Base-by-base conservation (phyloP, 2,888 invertebrate genomes). In the Beris chalybata region DNA sequence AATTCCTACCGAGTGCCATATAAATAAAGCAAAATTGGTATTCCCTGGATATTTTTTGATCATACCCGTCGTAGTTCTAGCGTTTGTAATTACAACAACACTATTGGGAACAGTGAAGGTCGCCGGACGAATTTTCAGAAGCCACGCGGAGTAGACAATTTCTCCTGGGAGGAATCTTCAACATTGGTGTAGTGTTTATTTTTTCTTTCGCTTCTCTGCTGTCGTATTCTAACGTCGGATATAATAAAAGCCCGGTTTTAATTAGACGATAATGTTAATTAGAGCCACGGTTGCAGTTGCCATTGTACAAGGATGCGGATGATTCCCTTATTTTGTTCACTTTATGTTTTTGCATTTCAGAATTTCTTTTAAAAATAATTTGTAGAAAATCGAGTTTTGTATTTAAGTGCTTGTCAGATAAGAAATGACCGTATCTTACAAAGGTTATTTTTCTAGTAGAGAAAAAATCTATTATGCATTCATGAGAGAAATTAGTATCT, bases 231-330 rank as follows among this genome's bases (percentile, higher is more conserved):
- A 52, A 9, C 44, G 22, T 3, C 12, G 44, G 43, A 44, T 13
- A 44, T 55, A 64, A 55, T 64, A 64, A 55, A 64, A 38, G 45
- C 29, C 54, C 53, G 45, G 43, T 54, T 43, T 64, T 64, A 64
- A 64, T 64, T 64, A 64, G 64, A 64, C 64, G 54, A 55, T 64
- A 52, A 64, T 64, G 54, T 55, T 64, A 64, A 64, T 64, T 64
- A 55, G 55, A 15, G 55, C 13, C 32, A 59, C 32, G 59, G 48
- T 48, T 59, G 59, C 59, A 59, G 48, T 45, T 59, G 59, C 22
- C 22, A 22, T 22, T 22, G 22, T 22, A 38, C 38, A 38, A 38
- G 38, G 9, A 38, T 38, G 38, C 38, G 9, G 9, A 9, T 9
- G 38, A 38, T 22, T 9, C 38, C 9, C 38, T 38, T 38, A 38